Conservation (phyloP, 2,888 invertebrate genomes). For the Cotesia congregata region DNA sequence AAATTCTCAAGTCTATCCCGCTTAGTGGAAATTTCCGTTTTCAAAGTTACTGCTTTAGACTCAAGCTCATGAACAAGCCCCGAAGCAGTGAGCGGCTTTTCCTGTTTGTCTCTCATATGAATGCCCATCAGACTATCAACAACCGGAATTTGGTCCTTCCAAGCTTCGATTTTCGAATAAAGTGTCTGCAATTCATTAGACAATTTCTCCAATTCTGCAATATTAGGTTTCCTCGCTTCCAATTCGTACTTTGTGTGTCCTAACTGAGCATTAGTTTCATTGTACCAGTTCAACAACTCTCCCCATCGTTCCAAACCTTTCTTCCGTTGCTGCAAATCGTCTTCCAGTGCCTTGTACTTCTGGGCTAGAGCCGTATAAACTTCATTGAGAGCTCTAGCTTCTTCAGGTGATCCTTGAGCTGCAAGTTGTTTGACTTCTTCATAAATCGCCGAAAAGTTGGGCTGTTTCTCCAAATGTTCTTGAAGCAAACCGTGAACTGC, state of each 20-base stretch:
- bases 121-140: slow-evolving; percentile 80
- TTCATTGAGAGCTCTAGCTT: slow-evolving; percentile 80
- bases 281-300: slow-evolving; percentile 85
- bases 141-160: slow-evolving; percentile 79
- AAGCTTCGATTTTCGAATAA: slow-evolving; percentile 77
- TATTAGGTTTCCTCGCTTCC: slow-evolving; percentile 80
- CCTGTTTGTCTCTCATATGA: slow-evolving; percentile 80
- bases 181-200: slow-evolving; percentile 80
- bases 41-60: slow-evolving; percentile 77
- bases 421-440: slow-evolving; percentile 87
- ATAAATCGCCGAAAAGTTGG: slow-evolving; percentile 83
- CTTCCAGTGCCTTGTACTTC: slow-evolving; percentile 84
- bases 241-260: slow-evolving; percentile 85
- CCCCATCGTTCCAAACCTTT: slow-evolving; percentile 85
- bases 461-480: slow-evolving; percentile 88
- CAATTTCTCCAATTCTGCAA: slow-evolving; percentile 79
- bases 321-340: slow-evolving; percentile 82
- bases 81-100: slow-evolving; percentile 81
- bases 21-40: slow-evolving; percentile 78
- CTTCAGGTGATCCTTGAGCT: slow-evolving; percentile 79
- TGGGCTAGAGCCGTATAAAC: slow-evolving; percentile 83
- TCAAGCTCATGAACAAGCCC: slow-evolving; percentile 82
- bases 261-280: slow-evolving; percentile 83
- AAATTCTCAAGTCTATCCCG: slow-evolving; percentile 80
- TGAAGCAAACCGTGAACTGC: slow-evolving; percentile 84